phyloP scores from a whole-genome alignment of 2,888 invertebrate genomes.

The Phortica okadai region DNA sequence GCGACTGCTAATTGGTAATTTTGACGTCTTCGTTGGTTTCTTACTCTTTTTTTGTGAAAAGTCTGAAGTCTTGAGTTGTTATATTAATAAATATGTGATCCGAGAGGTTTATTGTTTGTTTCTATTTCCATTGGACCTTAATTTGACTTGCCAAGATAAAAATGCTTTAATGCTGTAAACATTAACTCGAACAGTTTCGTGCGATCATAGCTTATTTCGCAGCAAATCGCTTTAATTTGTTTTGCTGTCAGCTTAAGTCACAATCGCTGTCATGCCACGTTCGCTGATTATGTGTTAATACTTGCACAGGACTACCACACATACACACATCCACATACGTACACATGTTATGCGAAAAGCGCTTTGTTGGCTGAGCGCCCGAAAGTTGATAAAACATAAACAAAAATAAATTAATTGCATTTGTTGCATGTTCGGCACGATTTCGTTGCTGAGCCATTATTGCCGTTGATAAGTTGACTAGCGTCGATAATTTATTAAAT shows the following conservation, averaged over 20 bases:
- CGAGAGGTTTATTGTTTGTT: slow-evolving; percentile 32
- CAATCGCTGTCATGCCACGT: slow-evolving; percentile 61
- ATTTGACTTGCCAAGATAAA: background rate
- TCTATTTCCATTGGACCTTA: background rate
- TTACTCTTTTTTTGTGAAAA: slow-evolving; percentile 27
- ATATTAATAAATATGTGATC: slow-evolving; percentile 62
- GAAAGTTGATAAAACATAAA: background rate
- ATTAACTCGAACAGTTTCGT: background rate
- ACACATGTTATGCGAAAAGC: background rate
- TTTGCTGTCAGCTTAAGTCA: slow-evolving; percentile 66
- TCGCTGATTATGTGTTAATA: slow-evolving; percentile 22
- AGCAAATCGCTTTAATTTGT: slow-evolving; percentile 62
- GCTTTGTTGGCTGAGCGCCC: background rate
- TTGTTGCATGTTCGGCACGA: slow-evolving; percentile 22
- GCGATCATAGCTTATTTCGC: background rate
- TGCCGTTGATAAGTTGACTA: slow-evolving; percentile 4
- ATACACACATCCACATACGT: background rate
- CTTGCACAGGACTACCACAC: background rate
- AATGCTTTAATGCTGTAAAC: too few species aligned
- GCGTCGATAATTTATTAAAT: slow-evolving; percentile 30
- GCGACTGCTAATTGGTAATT: slow-evolving; percentile 52
- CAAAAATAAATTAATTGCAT: slow-evolving; percentile 31
- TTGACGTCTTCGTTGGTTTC: slow-evolving; percentile 17
- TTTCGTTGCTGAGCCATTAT: slow-evolving; percentile 4
- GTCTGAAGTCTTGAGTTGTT: slow-evolving; percentile 57